A percentile compares a stretch with the other conserved stretches of the same genome.
These are phyloP conservation scores for Tenthredo amoena DNA, from an alignment of 2,888 invertebrate genomes.

Conservation along the genomic window DNA sequence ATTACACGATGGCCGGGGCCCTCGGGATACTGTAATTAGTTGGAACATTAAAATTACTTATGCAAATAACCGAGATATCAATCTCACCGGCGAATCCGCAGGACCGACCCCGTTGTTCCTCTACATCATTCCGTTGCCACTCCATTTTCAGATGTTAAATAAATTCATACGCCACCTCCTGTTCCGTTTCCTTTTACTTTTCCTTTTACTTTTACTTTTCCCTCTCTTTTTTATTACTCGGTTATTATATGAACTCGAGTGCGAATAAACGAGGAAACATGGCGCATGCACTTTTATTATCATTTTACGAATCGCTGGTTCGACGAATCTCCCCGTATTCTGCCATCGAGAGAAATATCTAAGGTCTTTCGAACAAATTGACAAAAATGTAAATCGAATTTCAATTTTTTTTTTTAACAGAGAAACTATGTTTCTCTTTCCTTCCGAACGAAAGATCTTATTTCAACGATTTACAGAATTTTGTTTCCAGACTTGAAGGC, in stretches of 20 bases:
- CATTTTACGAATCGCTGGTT: too few species aligned
- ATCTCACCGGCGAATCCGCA: conserved; percentile 35
- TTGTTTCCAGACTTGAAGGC: too few species aligned
- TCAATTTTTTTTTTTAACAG: too few species aligned
- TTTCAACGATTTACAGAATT: too few species aligned
- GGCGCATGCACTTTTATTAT: too few species aligned
- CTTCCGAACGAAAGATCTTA: too few species aligned
- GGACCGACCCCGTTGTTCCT: not conserved
- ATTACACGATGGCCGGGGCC: conserved; percentile 3
- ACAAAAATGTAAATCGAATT: too few species aligned
- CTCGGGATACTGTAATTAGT: conserved; percentile 43
- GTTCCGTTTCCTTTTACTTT: not conserved
- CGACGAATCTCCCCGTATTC: too few species aligned
- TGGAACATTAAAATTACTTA: conserved; percentile 51
- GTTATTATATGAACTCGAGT: not conserved
- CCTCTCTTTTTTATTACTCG: not conserved
- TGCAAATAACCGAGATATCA: conserved; percentile 47
- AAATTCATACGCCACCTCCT: not conserved
- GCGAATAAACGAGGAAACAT: too few species aligned
- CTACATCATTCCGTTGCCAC: not conserved
- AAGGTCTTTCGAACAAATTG: too few species aligned
- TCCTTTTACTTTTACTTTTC: not conserved
- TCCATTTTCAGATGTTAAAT: not conserved
- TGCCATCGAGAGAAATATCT: too few species aligned
- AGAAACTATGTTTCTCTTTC: too few species aligned